Base-by-base conservation (phyloP, 2,113 vertebrate species). In the Chaenogobius annularis region DNA sequence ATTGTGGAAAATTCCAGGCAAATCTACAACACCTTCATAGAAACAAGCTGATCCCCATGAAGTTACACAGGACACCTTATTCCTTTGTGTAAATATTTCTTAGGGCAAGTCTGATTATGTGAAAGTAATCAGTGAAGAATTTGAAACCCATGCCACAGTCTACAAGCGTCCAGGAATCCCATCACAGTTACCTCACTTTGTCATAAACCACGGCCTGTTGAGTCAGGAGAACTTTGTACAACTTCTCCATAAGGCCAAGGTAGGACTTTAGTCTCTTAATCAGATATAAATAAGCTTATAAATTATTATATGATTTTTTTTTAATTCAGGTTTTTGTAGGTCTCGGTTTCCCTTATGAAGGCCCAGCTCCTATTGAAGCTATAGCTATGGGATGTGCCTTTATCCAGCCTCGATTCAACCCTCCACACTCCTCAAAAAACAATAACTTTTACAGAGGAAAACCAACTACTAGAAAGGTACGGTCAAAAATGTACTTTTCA, bases 291-390 rank as follows among this genome's bases (percentile, higher is more conserved):
- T 6, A 54, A 54, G n/a, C n/a, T 19, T 2, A 10, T 10, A 10
- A 9, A 20, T 54, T 10, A 26, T 10, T 22, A 12, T 23, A 58
- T 26, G 50, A 47, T 65, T 43, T 20, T 22, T 23, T 23, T 22
- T n/a, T 48, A 15, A 63, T 7, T 44, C 83, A 93, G 92, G 75
- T 93, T 50, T 93, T 93, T 87, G 89, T 92, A 31, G 92, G 92
- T 26, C 91, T 93, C 20, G 91, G 92, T 31, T 93, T 93, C 77
- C 91, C 92, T 17, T 93, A 91, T 4, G 92, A 93, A 72, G 91
- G 92, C 71, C 92, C 92, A 7, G 91, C 92, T 64, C 91, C 92
- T 7, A 83, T 92, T 40, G 91, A 93, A 72, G 91, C 92, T 1
- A 82, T 93, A 15, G 86, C 87, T 37, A 66, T 88, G 52, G 92